Evolutionary conservation across 2,888 invertebrate species (phyloP), one percentile per base, ranked within the genome.

Genomic region (Lordiphosa fenestrarum): DNA sequence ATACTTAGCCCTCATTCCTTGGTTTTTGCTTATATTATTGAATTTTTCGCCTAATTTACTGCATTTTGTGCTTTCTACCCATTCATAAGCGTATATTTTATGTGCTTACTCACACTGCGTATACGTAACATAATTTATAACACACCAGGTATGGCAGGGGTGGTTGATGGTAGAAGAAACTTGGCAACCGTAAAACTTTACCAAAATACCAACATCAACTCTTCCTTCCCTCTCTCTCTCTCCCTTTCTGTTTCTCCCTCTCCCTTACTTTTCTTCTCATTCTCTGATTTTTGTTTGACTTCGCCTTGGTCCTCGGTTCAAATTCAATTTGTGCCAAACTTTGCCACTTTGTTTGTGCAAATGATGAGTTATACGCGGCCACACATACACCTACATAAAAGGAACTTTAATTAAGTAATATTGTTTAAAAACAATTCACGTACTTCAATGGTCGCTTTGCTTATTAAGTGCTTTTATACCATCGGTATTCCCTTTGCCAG

Each of bases 81-180:
- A 71, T 75, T 82, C 83, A 75, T 78, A 78, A 74, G 71, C 59
- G 63, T 66, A 64, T 62, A 66, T 63, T 78, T 78, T 78, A 71
- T 64, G 55, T 47, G 63, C 55, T 74, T 53, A 62, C 71, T 66
- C 83, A 69, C 69, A 61, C 50, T 71, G 76, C 76, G 75, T 76
- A 83, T 76, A 83, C 76, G 80, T 66, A 75, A 76, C 62, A 60
- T 63, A 71, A 76, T 83, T 76, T 76, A 83, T 71, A 80, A 58
- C 52, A 38, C 48, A 57, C 39, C 42, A 33, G 7, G 30, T 30
- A 30, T 3, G 12, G 19, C 19, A 19, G 7, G 37, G n/a, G 37
- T 6, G 6, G 23, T 3, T 44, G 44, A 44, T 33, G 42, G 15
- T 13, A 6, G 15, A 19, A 10, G 39, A 6, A 25, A 13, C 15